phyloP scores from a whole-genome alignment of 1,140 invertebrate genomes.

The Whitmania pigra region DNA sequence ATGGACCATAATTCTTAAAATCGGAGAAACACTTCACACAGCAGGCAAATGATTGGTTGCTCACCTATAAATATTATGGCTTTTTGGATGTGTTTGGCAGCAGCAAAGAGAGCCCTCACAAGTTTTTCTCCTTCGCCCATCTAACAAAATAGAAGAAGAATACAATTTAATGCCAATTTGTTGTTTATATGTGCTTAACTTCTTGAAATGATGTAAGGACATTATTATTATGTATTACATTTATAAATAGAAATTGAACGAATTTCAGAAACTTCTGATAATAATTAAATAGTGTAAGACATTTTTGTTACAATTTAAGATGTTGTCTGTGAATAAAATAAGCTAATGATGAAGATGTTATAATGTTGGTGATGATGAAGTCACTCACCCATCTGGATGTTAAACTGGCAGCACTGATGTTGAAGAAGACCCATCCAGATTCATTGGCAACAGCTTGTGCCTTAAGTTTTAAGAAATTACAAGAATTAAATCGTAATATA shows the following conservation, averaged over 20 bases:
- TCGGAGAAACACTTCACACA: background rate
- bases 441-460: conserved; percentile 47
- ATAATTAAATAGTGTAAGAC: background rate
- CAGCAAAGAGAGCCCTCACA: conserved; percentile 81
- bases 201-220: no score
- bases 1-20: no score
- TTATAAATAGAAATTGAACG: no score
- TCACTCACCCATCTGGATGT: conserved; percentile 72
- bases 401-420: conserved; percentile 84
- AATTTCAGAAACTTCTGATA: background rate
- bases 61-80: conserved; percentile 56
- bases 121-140: conserved; percentile 98
- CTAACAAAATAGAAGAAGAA: conserved; percentile 37
- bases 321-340: background rate
- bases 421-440: conserved; percentile 88
- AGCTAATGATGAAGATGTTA: conserved; percentile 40
- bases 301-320: background rate
- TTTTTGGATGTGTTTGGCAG: conserved; percentile 74
- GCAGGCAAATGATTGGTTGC: conserved; percentile 14
- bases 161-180: background rate
- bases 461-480: conserved; percentile 20
- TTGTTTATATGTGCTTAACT: no score
- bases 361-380: conserved; percentile 70
- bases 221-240: no score
- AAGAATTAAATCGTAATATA: no score